Percentiles rank a stretch among this genome's conserved stretches.
These are phyloP conservation scores for Spodoptera littoralis DNA, from an alignment of 2,888 invertebrate species.

Conservation along the genomic window DNA sequence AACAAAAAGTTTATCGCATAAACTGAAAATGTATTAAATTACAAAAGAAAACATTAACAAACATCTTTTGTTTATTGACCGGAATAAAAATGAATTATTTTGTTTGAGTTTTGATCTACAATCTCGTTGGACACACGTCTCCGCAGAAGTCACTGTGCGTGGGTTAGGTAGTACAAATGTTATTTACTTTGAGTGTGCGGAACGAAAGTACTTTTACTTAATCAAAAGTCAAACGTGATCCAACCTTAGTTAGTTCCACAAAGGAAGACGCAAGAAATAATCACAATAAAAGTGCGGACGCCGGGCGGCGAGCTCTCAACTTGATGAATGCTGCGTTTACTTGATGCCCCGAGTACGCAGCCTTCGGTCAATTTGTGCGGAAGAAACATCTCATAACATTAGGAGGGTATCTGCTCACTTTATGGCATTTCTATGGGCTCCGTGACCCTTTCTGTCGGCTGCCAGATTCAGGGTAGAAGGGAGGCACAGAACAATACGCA, in stretches of 20 bases:
- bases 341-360: conserved; percentile 26
- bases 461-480: conserved; percentile 18
- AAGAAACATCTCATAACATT: conserved; percentile 50
- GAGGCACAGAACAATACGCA: not conserved
- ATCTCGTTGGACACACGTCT: no score
- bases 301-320: conserved; percentile 28
- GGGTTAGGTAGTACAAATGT: no score
- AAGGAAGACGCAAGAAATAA: conserved; percentile 45
- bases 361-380: conserved; percentile 45
- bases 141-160: no score
- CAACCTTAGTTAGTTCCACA: conserved; percentile 14
- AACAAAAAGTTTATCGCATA: no score
- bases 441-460: conserved; percentile 24
- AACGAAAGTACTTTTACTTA: conserved; percentile 6
- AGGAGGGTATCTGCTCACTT: conserved; percentile 42
- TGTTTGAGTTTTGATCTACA: no score
- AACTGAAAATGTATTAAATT: not conserved
- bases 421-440: conserved; percentile 45
- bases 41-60: not conserved
- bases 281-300: conserved; percentile 50
- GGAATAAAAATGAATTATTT: no score
- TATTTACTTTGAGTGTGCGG: no score
- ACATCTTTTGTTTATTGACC: no score
- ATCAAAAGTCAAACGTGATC: conserved; percentile 34
- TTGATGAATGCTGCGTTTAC: conserved; percentile 45